Base-by-base conservation (phyloP, 2,888 invertebrate genomes). In the Oxyteleia sp. region DNA sequence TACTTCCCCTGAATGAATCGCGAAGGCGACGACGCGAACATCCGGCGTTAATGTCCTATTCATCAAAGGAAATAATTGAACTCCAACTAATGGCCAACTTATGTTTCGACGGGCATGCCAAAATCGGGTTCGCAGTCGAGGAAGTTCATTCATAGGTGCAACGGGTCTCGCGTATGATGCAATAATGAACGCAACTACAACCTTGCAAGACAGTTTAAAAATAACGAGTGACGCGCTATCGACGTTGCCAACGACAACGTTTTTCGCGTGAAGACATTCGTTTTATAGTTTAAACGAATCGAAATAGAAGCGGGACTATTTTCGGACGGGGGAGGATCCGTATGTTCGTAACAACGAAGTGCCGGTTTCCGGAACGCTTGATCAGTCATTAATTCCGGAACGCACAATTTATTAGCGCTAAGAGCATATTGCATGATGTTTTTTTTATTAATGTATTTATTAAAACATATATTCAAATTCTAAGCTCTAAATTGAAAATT, bases 131-230 rank as follows among this genome's bases (percentile, higher is more conserved):
- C 68, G 41, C 41, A 51, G 47, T 49, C 43, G 69, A 68, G 79
- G 26, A 75, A 83, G 78, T 81, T 84, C 84, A 84, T 84, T 84
- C 84, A 84, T 84, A 80, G 61, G 51, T 76, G 71, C 45, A 61
- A 49, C 64, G 45, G 49, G 51, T 51, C 41, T 29, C 64, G 41
- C 29, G 59, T 47, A 78, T 78, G 63, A 78, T 43, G 78, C 61
- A 72, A 45, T 53, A 41, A 47, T 20, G 20, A 47, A 47, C 35
- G 38, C 29, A 38, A n/a, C 45, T 66, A 69, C 71, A 71, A 59
- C 71, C 71, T 72, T 78, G 82, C 26, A n/a, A 16, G 20, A 26
- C 51, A 8, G 53, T 72, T 74, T 55, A 78, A 55, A 82, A 72
- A 72, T 72, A 66, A 80, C 66, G 43, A 66, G 20, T 72, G 75